Evolutionary conservation across 2,113 vertebrate species (phyloP).

Genomic region (Sinosuthora webbiana): DNA sequence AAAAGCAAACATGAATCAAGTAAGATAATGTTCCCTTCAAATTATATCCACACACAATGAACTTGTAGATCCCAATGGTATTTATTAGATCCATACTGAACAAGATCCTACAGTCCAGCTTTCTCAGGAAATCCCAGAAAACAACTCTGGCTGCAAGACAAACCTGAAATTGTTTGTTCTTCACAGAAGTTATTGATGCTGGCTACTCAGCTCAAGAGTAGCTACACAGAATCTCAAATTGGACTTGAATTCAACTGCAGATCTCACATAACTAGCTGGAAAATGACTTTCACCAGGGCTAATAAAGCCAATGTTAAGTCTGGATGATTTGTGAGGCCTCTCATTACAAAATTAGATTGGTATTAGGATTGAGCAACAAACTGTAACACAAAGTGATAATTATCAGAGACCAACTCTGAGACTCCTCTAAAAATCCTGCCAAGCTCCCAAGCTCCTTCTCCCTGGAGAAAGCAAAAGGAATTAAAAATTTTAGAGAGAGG

Average conservation of each 20-base stretch:
- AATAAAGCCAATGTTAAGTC: background rate
- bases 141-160: background rate
- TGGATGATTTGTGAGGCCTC: background rate
- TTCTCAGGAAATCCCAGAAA: background rate
- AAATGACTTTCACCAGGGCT: background rate
- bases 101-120: background rate
- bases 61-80: background rate
- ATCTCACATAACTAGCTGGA: background rate
- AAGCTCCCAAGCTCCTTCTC: background rate
- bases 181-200: background rate
- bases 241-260: background rate
- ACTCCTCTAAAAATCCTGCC: background rate
- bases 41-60: background rate
- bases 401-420: background rate
- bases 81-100: background rate
- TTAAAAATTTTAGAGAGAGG: background rate
- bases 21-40: background rate
- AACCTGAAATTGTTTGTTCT: background rate
- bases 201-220: background rate
- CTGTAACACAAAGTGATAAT: background rate
- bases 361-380: conserved; percentile 31
- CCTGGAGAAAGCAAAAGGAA: background rate
- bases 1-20: background rate
- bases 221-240: background rate
- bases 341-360: background rate